Conservation (phyloP, 2,888 invertebrate genomes). For the Nematopogon swammerdamellus region DNA sequence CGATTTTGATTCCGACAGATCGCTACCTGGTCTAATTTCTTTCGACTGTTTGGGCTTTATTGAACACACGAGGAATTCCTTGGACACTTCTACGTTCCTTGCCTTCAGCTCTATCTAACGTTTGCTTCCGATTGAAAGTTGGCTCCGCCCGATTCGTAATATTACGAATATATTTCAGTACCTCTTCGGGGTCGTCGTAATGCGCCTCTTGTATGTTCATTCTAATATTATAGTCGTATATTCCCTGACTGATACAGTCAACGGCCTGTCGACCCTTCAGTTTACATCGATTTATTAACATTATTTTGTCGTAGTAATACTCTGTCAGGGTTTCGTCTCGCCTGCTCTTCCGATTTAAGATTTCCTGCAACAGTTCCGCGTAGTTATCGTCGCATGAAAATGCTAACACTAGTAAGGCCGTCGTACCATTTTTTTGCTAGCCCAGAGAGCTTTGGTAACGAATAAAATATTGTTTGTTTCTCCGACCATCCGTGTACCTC, state of each 20-base stretch:
- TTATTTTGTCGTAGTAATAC: constrained; percentile 14
- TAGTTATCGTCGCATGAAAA: constrained; percentile 11
- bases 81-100: neutral
- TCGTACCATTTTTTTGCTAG: constrained; percentile 6
- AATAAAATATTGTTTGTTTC: constrained; percentile 4
- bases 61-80: neutral
- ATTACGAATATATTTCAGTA: constrained; percentile 3
- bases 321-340: constrained; percentile 11
- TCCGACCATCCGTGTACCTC: constrained; percentile 2
- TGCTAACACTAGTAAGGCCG: constrained; percentile 3
- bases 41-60: neutral
- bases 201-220: constrained; percentile 5
- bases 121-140: neutral
- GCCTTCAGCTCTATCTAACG: no score
- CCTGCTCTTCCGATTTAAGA: constrained; percentile 6
- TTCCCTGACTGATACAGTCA: constrained; percentile 10
- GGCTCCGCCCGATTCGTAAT: constrained; percentile 1
- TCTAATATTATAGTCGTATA: constrained; percentile 7
- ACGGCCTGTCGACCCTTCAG: constrained; percentile 6
- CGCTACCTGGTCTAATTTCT: neutral
- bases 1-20: no score
- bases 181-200: constrained; percentile 5
- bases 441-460: constrained; percentile 4
- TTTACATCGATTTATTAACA: constrained; percentile 10
- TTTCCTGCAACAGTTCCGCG: constrained; percentile 8